These are phyloP conservation scores for Enteromius unitaeniatus DNA, from an alignment of 2,797 vertebrate species.

Conservation along the genomic window DNA sequence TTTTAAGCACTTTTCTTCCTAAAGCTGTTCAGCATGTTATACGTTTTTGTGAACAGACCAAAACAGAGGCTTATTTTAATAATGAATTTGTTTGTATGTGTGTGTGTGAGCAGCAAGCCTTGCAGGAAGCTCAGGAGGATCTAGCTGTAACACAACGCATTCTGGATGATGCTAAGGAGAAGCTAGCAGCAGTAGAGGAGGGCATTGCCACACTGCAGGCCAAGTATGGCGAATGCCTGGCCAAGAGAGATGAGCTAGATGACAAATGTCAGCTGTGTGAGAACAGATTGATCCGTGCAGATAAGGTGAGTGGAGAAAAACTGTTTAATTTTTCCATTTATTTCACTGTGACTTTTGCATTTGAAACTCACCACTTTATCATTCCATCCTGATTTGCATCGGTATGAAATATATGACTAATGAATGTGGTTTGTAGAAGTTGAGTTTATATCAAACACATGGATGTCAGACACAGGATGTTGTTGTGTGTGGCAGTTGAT, in stretches of 20 bases:
- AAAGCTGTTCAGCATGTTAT: slow-evolving; percentile 3
- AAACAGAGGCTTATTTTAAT: background rate
- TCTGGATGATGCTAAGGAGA: slow-evolving; percentile 82
- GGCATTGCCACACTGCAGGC: slow-evolving; percentile 83
- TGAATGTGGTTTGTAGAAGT: background rate
- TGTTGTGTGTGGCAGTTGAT: slow-evolving; percentile 80
- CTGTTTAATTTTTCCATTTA: background rate
- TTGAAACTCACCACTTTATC: background rate
- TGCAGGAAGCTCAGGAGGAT: slow-evolving; percentile 85
- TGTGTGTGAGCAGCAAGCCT: slow-evolving; percentile 79
- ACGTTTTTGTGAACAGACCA: background rate
- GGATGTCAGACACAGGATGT: background rate
- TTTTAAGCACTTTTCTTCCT: slow-evolving; percentile 18
- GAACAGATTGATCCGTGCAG: slow-evolving; percentile 80
- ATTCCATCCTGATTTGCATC: background rate
- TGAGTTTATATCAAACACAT: background rate
- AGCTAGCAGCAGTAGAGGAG: slow-evolving; percentile 79
- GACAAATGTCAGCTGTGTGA: slow-evolving; percentile 87
- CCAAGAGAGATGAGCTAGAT: slow-evolving; percentile 88
- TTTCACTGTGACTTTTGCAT: background rate
- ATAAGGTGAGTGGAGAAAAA: slow-evolving; percentile 76
- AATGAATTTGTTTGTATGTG: background rate
- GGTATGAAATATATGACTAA: background rate
- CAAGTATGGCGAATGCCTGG: slow-evolving; percentile 81
- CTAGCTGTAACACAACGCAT: slow-evolving; percentile 80